A percentile compares a stretch with the other conserved stretches of the same genome.
These are phyloP conservation scores for Liodrosophila aerea DNA, from an alignment of 2,888 invertebrate species.

Conservation along the genomic window DNA sequence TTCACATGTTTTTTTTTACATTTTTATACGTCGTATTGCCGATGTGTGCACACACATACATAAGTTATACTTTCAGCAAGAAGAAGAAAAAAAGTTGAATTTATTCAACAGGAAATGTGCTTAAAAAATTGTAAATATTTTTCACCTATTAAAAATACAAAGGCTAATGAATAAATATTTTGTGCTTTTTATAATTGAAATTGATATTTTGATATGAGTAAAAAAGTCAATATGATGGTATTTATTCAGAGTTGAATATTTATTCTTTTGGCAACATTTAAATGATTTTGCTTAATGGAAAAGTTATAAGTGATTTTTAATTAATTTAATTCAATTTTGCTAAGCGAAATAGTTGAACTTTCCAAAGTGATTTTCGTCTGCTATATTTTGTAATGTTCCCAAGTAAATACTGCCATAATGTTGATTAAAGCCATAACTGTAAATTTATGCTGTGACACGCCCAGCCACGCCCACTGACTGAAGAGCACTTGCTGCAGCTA, in stretches of 20 bases:
- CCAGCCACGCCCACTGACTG: conserved; percentile 17
- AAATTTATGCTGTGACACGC: conserved; percentile 6
- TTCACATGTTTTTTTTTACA: background rate
- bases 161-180: conserved; percentile 22
- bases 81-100: conserved; percentile 23
- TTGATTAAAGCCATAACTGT: conserved; percentile 24
- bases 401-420: conserved; percentile 23
- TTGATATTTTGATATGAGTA: too few relatives aligned
- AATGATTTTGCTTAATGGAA: too few relatives aligned
- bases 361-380: too few relatives aligned
- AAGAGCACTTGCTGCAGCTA: conserved; percentile 29
- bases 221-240: background rate
- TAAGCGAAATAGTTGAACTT: too few relatives aligned
- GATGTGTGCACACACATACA: conserved; percentile 8
- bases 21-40: background rate
- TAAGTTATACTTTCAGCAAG: conserved; percentile 8
- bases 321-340: background rate
- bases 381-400: too few relatives aligned
- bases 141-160: conserved; percentile 15
- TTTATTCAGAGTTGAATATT: background rate
- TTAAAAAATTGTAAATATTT: background rate
- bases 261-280: background rate
- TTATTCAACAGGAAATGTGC: conserved; percentile 29
- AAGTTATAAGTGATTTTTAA: background rate
- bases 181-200: background rate